A percentile compares a stretch with the other conserved stretches of the same genome.
Conservation (phyloP, 2,113 vertebrate genomes). For the Burhinus bistriatus region DNA sequence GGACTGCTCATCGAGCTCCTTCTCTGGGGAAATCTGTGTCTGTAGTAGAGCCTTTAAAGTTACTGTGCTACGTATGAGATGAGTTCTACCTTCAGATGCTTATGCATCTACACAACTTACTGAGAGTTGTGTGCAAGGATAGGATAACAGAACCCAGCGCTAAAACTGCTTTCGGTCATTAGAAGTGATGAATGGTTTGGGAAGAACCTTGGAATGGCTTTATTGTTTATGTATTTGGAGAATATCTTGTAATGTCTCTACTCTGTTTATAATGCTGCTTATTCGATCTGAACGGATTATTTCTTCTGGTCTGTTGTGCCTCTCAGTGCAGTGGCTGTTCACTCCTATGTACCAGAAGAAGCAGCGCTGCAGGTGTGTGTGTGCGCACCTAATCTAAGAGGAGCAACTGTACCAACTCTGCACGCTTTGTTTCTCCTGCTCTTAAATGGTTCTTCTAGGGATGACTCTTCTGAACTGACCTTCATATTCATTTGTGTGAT, state of each 20-base stretch:
- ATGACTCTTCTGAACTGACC: background rate
- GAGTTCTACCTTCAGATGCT: background rate
- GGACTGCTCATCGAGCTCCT: background rate
- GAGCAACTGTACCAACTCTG: background rate
- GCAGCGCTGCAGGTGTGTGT: background rate
- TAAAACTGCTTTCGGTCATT: background rate
- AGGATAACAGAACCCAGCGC: background rate
- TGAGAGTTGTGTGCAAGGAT: background rate
- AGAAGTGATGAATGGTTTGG: background rate
- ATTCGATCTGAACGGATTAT: background rate
- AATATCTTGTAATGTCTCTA: background rate
- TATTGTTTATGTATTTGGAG: background rate
- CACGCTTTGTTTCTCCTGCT: background rate
- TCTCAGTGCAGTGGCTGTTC: background rate
- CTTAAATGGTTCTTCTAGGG: background rate
- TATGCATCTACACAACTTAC: background rate
- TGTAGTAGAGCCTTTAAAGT: background rate
- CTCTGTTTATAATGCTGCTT: background rate
- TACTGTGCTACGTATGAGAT: background rate
- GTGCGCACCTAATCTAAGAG: background rate
- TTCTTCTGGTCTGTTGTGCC: background rate
- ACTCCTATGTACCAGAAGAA: background rate
- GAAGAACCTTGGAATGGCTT: background rate
- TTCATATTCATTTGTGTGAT: background rate
- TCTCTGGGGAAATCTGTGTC: background rate